These are phyloP conservation scores for Phyto melanocephala DNA, from an alignment of 2,888 invertebrate genomes.

Conservation along the genomic window DNA sequence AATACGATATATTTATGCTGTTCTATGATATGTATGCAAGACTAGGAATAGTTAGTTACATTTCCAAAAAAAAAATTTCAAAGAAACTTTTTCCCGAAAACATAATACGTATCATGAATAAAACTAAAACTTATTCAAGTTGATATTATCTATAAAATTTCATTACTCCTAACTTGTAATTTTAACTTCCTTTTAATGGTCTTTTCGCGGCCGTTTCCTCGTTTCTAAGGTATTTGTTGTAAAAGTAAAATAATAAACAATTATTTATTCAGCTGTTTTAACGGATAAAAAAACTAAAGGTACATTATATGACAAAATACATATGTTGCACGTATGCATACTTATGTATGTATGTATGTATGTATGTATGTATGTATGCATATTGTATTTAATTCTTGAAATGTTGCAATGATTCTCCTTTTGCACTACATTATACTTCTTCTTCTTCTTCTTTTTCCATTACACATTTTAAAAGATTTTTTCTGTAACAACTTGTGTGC, in stretches of 20 bases:
- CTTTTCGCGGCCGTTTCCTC: neutral
- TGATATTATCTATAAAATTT: too few relatives aligned
- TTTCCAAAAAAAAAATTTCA: too few relatives aligned
- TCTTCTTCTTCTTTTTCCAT: neutral
- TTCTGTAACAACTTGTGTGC: neutral
- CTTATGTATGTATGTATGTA: too few relatives aligned
- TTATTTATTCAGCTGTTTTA: slow-evolving; percentile 44
- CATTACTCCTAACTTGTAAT: neutral
- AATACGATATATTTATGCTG: too few relatives aligned
- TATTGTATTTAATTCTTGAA: slow-evolving; percentile 18
- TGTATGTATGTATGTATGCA: too few relatives aligned
- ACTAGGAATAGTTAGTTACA: too few relatives aligned
- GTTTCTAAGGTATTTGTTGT: neutral
- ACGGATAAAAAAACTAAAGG: neutral
- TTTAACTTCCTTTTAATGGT: neutral
- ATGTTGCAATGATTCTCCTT: neutral
- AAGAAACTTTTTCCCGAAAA: too few relatives aligned
- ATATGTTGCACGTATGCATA: too few relatives aligned
- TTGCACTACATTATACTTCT: neutral
- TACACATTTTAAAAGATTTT: neutral
- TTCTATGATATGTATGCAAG: too few relatives aligned
- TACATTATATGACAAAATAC: too few relatives aligned
- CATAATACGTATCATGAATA: too few relatives aligned
- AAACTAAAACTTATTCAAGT: too few relatives aligned
- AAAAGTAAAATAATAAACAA: slow-evolving; percentile 2